Conservation (phyloP, 2,888 invertebrate genomes). For the Polietes domitor region DNA sequence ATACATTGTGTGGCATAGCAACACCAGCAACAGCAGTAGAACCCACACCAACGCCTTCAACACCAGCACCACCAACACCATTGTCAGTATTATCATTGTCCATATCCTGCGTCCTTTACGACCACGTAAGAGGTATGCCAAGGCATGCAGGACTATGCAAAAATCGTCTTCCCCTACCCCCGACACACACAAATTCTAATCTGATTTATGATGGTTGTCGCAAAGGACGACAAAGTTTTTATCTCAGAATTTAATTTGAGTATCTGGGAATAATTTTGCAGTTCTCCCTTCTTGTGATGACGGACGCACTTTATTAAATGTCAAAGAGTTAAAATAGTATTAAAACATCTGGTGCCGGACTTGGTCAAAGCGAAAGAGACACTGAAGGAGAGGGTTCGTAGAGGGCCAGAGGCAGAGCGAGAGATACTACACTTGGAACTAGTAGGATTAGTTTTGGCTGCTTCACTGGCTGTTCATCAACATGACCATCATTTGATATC, state of each 20-base stretch:
- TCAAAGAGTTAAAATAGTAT: constrained; percentile 58
- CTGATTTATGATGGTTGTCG: constrained; percentile 12
- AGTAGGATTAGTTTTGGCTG: background rate
- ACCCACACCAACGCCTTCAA: too few relatives aligned
- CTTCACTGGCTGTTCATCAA: constrained; percentile 15
- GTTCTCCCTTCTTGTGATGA: background rate
- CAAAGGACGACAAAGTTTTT: constrained; percentile 29
- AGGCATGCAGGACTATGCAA: constrained; percentile 18
- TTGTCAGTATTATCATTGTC: background rate
- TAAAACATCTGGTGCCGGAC: constrained; percentile 56
- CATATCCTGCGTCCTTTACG: background rate
- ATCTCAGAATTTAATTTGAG: constrained; percentile 41
- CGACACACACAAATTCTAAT: constrained; percentile 45
- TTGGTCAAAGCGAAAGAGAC: background rate
- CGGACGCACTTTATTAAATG: constrained; percentile 62
- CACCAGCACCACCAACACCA: background rate
- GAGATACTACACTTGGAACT: too few relatives aligned
- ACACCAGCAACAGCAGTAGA: too few relatives aligned
- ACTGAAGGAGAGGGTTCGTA: too few relatives aligned
- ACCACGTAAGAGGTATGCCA: constrained; percentile 4
- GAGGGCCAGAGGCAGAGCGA: too few relatives aligned
- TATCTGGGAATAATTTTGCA: constrained; percentile 50
- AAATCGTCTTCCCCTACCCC: too few relatives aligned
- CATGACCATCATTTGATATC: constrained; percentile 13
- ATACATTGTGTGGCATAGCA: background rate